These are phyloP conservation scores for Zaprionus ornatus DNA, from an alignment of 1,140 invertebrate species.

Conservation along the genomic window DNA sequence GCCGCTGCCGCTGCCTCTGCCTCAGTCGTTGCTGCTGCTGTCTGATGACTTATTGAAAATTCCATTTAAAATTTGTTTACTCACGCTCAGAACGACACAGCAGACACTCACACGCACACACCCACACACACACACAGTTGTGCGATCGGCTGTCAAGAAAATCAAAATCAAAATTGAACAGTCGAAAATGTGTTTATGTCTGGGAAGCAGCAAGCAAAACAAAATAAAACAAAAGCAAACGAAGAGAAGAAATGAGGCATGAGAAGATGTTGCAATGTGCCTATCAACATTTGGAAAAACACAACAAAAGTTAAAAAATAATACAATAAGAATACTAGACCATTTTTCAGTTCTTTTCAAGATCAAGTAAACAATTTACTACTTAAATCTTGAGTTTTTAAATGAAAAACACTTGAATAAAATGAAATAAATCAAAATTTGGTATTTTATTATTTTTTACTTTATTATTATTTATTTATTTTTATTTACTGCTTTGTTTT, in stretches of 20 bases:
- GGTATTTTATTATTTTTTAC: no score
- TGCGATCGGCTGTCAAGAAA: slow-evolving; percentile 63
- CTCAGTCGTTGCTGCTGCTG: slow-evolving; percentile 29
- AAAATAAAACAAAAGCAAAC: slow-evolving; percentile 39
- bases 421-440: no score
- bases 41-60: slow-evolving; percentile 83
- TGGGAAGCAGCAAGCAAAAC: slow-evolving; percentile 61
- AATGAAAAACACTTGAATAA: no score
- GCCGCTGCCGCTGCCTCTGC: slow-evolving; percentile 15
- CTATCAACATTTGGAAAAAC: no score
- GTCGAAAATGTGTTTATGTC: slow-evolving; percentile 74
- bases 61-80: slow-evolving; percentile 83
- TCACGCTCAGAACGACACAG: slow-evolving; percentile 62
- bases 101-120: slow-evolving; percentile 47
- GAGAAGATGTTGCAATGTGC: slow-evolving; percentile 8
- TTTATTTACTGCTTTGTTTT: no score
- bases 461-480: no score
- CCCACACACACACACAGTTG: slow-evolving; percentile 12
- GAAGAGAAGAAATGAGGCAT: not conserved
- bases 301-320: no score
- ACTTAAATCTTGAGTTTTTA: no score
- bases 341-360: no score
- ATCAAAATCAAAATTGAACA: slow-evolving; percentile 64
- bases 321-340: no score
- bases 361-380: no score